Evolutionary conservation across 2,888 invertebrate genomes (phyloP).

Genomic region (Helobdella robusta): DNA sequence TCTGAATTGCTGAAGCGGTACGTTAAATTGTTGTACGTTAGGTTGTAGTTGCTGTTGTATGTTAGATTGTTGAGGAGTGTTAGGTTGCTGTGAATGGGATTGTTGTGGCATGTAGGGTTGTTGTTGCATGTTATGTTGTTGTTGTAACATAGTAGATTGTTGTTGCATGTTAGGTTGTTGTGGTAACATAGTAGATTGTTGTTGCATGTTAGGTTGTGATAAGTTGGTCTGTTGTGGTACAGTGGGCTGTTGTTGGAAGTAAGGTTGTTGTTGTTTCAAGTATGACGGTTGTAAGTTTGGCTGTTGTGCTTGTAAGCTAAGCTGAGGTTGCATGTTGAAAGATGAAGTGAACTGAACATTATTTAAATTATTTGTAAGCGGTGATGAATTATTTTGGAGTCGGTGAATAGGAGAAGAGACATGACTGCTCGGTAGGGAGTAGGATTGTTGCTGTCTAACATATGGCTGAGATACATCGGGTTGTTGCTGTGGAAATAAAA

Average conservation of each 20-base stretch:
- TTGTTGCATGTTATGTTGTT: too few species aligned
- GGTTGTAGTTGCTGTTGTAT: slow-evolving; percentile 15
- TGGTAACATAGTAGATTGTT: too few species aligned
- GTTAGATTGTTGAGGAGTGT: slow-evolving; percentile 20
- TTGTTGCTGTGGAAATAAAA: not conserved
- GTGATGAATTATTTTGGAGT: not conserved
- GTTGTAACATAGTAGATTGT: too few species aligned
- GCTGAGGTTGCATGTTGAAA: slow-evolving; percentile 6
- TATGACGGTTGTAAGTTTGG: not conserved
- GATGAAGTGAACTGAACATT: not conserved
- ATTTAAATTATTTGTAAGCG: not conserved
- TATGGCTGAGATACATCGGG: not conserved
- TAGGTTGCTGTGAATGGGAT: not conserved
- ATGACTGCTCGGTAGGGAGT: slow-evolving; percentile 32
- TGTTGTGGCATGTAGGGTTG: too few species aligned
- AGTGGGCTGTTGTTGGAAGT: too few species aligned
- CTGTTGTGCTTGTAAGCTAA: not conserved
- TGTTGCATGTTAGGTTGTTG: too few species aligned
- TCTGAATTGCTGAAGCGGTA: slow-evolving; percentile 4
- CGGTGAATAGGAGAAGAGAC: slow-evolving; percentile 30
- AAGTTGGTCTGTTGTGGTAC: slow-evolving; percentile 2
- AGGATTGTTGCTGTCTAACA: not conserved
- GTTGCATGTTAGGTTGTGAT: too few species aligned
- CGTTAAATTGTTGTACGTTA: not conserved
- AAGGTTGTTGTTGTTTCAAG: slow-evolving; percentile 31